Evolutionary conservation across 2,113 vertebrate genomes (phyloP).

Genomic region (Mesocricetus auratus): DNA sequence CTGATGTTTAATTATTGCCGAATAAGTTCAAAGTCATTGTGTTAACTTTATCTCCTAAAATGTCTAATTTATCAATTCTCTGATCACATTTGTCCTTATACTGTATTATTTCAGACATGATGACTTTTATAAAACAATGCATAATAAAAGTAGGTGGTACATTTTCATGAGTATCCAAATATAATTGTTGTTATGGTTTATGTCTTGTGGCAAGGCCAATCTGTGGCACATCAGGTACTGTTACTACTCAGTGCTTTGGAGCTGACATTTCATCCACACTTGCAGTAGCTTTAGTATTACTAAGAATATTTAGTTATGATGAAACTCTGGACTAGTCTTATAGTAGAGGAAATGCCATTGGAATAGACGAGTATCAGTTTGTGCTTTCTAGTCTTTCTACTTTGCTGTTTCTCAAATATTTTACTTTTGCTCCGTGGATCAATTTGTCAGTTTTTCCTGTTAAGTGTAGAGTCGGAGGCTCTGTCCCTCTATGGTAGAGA

Average conservation of each 20-base stretch:
- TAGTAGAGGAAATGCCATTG: background rate
- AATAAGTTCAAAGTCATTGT: background rate
- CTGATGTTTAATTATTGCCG: background rate
- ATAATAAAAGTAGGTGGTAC: background rate
- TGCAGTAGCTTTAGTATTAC: background rate
- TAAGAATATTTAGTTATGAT: background rate
- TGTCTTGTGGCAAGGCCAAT: background rate
- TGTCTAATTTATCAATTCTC: constrained; percentile 10
- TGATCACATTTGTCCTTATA: background rate
- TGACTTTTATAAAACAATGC: constrained; percentile 39
- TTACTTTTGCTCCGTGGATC: background rate
- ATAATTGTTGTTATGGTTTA: constrained; percentile 7
- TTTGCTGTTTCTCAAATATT: background rate
- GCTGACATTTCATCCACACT: background rate
- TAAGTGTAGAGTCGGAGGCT: background rate
- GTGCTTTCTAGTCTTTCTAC: background rate
- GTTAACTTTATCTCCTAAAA: constrained; percentile 4
- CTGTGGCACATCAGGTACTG: background rate
- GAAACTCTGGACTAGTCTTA: background rate
- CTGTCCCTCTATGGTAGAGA: background rate
- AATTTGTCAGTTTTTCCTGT: background rate
- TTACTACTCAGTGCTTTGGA: background rate
- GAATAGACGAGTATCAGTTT: background rate
- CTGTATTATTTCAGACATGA: constrained; percentile 32
- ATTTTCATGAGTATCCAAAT: constrained; percentile 12